phyloP scores from a whole-genome alignment of 2,888 invertebrate species.

The Halocaridina rubra region DNA sequence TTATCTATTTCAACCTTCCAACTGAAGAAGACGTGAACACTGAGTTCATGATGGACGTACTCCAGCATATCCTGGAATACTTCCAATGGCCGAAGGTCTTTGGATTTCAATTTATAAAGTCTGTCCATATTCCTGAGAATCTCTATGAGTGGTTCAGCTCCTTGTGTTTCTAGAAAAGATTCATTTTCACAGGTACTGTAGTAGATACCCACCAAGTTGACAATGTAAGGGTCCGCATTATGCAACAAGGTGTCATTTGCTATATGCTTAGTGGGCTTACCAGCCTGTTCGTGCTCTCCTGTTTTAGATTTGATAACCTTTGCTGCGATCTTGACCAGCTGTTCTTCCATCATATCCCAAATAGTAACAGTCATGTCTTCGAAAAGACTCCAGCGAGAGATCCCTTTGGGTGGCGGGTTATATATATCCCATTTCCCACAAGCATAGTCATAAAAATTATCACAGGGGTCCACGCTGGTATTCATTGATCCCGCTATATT shows the following conservation, averaged over 20 bases:
- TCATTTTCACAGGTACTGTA: slow-evolving; percentile 31
- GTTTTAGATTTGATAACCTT: background rate
- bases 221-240: background rate
- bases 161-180: background rate
- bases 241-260: background rate
- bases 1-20: slow-evolving; percentile 42
- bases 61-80: slow-evolving; percentile 33
- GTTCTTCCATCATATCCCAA: background rate
- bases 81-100: background rate
- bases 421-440: slow-evolving; percentile 42
- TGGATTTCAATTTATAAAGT: background rate
- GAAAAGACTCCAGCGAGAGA: slow-evolving; percentile 26
- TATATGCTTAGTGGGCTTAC: no score
- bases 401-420: slow-evolving; percentile 3
- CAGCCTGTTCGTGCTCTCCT: no score
- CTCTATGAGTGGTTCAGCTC: background rate
- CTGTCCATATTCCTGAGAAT: slow-evolving; percentile 25
- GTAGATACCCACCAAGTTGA: background rate
- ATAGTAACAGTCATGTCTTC: slow-evolving; percentile 24
- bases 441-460: slow-evolving; percentile 61
- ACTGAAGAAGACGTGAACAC: slow-evolving; percentile 28
- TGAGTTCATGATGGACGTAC: slow-evolving; percentile 26
- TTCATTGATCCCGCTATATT: slow-evolving; percentile 42
- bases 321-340: background rate
- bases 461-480: slow-evolving; percentile 48